phyloP scores from a whole-genome alignment of 2,113 vertebrate genomes.

The Eublepharis macularius region DNA sequence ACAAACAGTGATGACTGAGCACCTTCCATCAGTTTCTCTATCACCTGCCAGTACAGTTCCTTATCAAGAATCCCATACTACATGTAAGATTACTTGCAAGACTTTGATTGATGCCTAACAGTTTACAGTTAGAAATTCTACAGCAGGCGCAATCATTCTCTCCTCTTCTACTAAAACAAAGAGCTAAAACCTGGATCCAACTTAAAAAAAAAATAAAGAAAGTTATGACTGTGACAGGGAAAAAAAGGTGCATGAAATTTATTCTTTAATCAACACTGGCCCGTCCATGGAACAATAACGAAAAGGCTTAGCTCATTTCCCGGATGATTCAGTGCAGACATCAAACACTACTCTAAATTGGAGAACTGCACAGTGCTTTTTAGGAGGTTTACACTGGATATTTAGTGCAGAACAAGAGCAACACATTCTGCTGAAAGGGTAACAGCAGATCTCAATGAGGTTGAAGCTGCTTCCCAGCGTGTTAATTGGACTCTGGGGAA shows the following conservation, averaged over 20 bases:
- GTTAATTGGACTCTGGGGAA: slow-evolving; percentile 23
- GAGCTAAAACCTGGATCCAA: slow-evolving; percentile 78
- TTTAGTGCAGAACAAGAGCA: slow-evolving; percentile 51
- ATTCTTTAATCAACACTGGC: slow-evolving; percentile 71
- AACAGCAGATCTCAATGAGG: slow-evolving; percentile 51
- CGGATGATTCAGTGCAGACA: slow-evolving; percentile 75
- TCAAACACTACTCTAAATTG: slow-evolving; percentile 67
- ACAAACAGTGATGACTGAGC: slow-evolving; percentile 58
- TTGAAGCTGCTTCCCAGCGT: slow-evolving; percentile 39
- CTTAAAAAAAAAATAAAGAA: slow-evolving; percentile 72
- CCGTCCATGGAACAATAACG: slow-evolving; percentile 75
- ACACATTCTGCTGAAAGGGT: slow-evolving; percentile 41
- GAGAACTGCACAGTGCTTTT: slow-evolving; percentile 54
- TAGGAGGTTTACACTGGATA: slow-evolving; percentile 66
- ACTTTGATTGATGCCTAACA: slow-evolving; percentile 64
- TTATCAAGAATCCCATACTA: slow-evolving; percentile 77
- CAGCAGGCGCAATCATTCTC: slow-evolving; percentile 72
- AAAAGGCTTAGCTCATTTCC: slow-evolving; percentile 69
- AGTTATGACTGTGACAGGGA: slow-evolving; percentile 74
- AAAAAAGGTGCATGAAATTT: slow-evolving; percentile 78
- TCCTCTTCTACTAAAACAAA: slow-evolving; percentile 75
- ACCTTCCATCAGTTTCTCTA: background rate
- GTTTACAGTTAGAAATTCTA: slow-evolving; percentile 71
- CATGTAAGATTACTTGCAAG: slow-evolving; percentile 74
- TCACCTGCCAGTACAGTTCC: slow-evolving; percentile 63